phyloP scores from a whole-genome alignment of 2,888 invertebrate species.

The Drosophila monieri region DNA sequence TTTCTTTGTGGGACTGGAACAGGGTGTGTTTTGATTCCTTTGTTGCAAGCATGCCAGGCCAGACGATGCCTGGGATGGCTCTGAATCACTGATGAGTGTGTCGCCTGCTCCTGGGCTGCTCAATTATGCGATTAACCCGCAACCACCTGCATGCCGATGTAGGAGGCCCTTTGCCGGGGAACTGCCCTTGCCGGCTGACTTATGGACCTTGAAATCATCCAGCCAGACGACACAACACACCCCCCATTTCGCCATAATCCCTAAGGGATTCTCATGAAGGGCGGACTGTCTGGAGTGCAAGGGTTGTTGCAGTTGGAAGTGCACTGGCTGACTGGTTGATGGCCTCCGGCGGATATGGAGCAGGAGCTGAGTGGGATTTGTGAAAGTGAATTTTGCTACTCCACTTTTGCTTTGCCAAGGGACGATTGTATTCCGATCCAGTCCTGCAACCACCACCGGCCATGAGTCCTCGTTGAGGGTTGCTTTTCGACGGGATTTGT shows the following conservation, averaged over 20 bases:
- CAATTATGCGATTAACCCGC: slow-evolving; percentile 46
- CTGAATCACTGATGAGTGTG: slow-evolving; percentile 57
- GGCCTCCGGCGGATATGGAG: slow-evolving; percentile 41
- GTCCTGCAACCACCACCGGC: slow-evolving; percentile 36
- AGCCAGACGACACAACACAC: slow-evolving; percentile 28
- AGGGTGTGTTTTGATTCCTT: slow-evolving; percentile 38
- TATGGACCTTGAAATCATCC: slow-evolving; percentile 44
- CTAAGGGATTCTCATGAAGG: slow-evolving; percentile 35
- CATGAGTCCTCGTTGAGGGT: slow-evolving; percentile 14
- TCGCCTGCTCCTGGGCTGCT: slow-evolving; percentile 39
- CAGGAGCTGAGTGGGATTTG: slow-evolving; percentile 26
- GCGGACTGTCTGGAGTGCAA: slow-evolving; percentile 29
- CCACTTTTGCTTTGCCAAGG: slow-evolving; percentile 14
- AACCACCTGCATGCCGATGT: slow-evolving; percentile 38
- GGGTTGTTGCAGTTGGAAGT: slow-evolving; percentile 43
- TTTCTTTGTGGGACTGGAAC: slow-evolving; percentile 31
- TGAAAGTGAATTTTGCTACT: slow-evolving; percentile 48
- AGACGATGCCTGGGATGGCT: slow-evolving; percentile 31
- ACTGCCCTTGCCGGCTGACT: slow-evolving; percentile 38
- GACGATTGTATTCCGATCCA: slow-evolving; percentile 2
- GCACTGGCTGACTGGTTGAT: slow-evolving; percentile 26
- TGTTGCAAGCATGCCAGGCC: slow-evolving; percentile 25
- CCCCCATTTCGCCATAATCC: slow-evolving; percentile 26
- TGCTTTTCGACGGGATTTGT: slow-evolving; percentile 28
- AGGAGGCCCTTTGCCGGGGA: not conserved